Evolutionary conservation across 2,797 vertebrate species (phyloP).

Genomic region (Coracias cyanogaster): DNA sequence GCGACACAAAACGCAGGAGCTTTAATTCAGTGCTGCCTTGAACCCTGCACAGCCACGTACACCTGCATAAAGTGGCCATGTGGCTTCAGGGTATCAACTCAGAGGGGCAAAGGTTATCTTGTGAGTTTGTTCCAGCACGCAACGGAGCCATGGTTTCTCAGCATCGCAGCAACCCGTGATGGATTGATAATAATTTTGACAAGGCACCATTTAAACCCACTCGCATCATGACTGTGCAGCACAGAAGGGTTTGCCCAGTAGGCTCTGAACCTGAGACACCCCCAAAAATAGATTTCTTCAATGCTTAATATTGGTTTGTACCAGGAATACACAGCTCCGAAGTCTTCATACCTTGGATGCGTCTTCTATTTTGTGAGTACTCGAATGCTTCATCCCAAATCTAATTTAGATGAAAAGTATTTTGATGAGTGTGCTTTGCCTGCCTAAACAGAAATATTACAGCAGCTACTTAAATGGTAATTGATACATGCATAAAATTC

Average conservation of each 20-base stretch:
- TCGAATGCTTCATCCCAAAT: slow-evolving; percentile 24
- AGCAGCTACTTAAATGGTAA: slow-evolving; percentile 62
- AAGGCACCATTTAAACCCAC: background rate
- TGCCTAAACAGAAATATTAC: slow-evolving; percentile 65
- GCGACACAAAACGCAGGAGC: background rate
- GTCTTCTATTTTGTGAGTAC: background rate
- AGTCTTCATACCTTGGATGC: background rate
- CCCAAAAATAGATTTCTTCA: background rate
- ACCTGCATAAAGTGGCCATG: background rate
- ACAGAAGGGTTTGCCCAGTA: background rate
- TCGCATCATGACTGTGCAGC: background rate
- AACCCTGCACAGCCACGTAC: no score
- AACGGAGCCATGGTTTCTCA: background rate
- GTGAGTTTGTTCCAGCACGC: no score
- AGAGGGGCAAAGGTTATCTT: background rate
- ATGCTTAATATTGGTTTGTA: background rate
- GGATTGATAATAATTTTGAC: background rate
- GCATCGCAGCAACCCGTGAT: background rate
- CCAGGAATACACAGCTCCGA: background rate
- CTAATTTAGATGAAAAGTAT: slow-evolving; percentile 42
- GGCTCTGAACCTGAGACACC: background rate
- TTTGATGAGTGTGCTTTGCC: slow-evolving; percentile 46
- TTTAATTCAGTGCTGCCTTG: background rate
- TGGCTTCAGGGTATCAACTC: background rate
- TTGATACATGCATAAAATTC: slow-evolving; percentile 68